Percentiles rank a stretch among this genome's conserved stretches.
phyloP scores from a whole-genome alignment of 2,888 invertebrate species.

The Busseola fusca region DNA sequence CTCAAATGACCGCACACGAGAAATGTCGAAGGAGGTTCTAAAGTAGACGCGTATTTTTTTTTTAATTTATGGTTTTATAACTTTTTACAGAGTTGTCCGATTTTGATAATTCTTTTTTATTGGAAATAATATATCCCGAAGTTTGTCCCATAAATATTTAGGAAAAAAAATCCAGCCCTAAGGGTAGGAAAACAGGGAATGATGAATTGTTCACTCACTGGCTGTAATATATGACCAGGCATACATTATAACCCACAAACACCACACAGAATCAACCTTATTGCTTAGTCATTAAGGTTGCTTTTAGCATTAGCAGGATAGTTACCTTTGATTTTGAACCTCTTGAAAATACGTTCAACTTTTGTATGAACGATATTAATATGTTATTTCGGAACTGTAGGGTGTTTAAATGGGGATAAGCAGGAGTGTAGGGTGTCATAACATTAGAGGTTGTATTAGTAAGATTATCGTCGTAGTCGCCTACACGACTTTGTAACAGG shows the following conservation, averaged over 20 bases:
- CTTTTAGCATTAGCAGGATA: constrained; percentile 41
- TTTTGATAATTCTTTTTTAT: too few relatives aligned
- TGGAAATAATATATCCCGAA: too few relatives aligned
- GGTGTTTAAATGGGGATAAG: constrained; percentile 46
- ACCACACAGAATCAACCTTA: constrained; percentile 54
- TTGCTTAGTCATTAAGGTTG: not conserved
- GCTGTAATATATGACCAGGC: too few relatives aligned
- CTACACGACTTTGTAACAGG: constrained; percentile 27
- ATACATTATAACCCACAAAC: constrained; percentile 68
- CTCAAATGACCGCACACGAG: too few relatives aligned
- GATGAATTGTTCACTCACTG: too few relatives aligned
- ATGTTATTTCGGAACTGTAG: constrained; percentile 57
- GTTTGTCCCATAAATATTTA: too few relatives aligned
- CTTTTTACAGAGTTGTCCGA: too few relatives aligned
- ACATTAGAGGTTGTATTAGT: constrained; percentile 29
- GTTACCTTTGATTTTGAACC: constrained; percentile 63
- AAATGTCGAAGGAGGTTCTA: too few relatives aligned
- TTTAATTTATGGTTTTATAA: too few relatives aligned
- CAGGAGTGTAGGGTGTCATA: constrained; percentile 49
- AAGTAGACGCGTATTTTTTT: too few relatives aligned
- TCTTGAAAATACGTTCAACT: constrained; percentile 69
- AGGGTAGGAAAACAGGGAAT: too few relatives aligned
- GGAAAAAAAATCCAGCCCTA: too few relatives aligned
- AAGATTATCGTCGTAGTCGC: constrained; percentile 13
- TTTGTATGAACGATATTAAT: constrained; percentile 61